Base-by-base conservation (phyloP, 2,888 invertebrate genomes). In the Resseliella maxima region DNA sequence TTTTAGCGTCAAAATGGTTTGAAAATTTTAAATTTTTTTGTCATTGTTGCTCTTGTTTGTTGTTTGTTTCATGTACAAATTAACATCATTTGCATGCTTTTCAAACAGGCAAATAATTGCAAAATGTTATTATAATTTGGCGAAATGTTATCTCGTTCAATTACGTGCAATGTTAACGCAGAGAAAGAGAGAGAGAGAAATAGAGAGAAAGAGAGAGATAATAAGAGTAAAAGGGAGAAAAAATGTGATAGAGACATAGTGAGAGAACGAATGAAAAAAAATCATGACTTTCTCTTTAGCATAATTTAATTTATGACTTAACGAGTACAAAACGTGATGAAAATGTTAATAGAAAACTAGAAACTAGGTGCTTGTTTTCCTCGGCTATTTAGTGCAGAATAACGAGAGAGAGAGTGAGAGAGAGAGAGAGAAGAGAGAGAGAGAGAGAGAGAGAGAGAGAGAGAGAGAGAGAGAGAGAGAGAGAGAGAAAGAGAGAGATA, bases 291-390 rank as follows among this genome's bases (percentile, higher is more conserved):
- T 83, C 38, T 83, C n/a, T 83, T 83, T 83, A 83, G 83, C 83
- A 83, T 83, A 83, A 83, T 83, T 83, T 38, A 83, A 83, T 83
- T 83, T 83, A 83, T 38, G 38, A 83, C 38, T 83, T 83, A 83
- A 83, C 83, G 83, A 83, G 38, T 83, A 83, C 38, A 83, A 83
- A 83, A 83, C 83, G 83, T 83, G 83, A 83, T 83, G 38, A 1
- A 83, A 83, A 83, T 83, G 38, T 83, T 83, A 38, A 83, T 83
- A 36, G 83, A 83, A 83, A 83, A 83, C 83, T 38, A 83, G 83
- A 83, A 83, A 83, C 83, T 83, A 38, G 38, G 24, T 59, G 59
- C 24, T 59, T 24, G 59, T 59, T 59, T 59, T 59, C 59, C 2
- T 24, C 31, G 15, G 31, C 15, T 50, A 50, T 50, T 41, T 41